These are phyloP conservation scores for Nettapus auritus DNA, from an alignment of 2,113 vertebrate genomes.

Conservation along the genomic window DNA sequence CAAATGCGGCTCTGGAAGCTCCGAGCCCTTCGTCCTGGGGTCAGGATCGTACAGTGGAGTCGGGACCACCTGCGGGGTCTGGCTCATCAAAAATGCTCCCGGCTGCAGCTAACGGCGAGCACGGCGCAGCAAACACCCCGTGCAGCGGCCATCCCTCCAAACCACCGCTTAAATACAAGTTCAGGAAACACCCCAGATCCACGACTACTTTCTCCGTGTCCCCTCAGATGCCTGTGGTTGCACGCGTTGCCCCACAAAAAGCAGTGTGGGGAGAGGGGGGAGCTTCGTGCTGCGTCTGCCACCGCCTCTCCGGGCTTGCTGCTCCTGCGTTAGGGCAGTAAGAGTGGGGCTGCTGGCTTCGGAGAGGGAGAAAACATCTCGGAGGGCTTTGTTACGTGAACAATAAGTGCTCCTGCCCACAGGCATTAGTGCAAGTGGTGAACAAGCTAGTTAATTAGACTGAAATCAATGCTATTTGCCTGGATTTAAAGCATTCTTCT, in stretches of 20 bases:
- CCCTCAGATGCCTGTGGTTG: too few species aligned
- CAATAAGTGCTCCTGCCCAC: background rate
- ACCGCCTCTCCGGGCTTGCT: background rate
- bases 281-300: background rate
- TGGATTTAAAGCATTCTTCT: background rate
- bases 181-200: fast-evolving
- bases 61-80: background rate
- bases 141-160: background rate
- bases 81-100: fast-evolving
- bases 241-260: fast-evolving
- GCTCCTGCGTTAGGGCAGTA: background rate
- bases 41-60: too few species aligned
- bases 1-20: fast-evolving
- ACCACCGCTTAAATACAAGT: background rate
- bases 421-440: background rate
- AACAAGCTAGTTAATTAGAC: background rate
- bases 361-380: background rate
- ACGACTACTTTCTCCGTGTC: fast-evolving
- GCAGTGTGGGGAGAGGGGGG: fast-evolving
- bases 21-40: background rate
- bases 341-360: background rate
- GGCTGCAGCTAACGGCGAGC: fast-evolving
- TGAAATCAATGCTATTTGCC: background rate
- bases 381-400: background rate
- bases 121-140: fast-evolving